These are phyloP conservation scores for Drosophila micromelanica DNA, from an alignment of 1,140 invertebrate species.

Conservation along the genomic window DNA sequence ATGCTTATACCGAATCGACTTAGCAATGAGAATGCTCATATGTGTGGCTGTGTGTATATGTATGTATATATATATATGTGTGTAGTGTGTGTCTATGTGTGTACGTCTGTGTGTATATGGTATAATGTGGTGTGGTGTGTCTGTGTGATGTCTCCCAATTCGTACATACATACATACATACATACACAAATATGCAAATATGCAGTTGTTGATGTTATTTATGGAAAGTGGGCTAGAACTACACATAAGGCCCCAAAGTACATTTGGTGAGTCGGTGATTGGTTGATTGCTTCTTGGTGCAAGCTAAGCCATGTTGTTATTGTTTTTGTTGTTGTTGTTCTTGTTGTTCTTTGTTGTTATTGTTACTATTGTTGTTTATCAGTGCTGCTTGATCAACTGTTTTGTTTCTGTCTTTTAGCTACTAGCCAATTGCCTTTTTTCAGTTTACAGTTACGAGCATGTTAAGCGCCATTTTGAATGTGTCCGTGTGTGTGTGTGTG, in stretches of 20 bases:
- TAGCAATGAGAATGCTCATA: conserved; percentile 80
- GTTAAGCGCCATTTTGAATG: conserved; percentile 2
- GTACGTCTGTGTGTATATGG: not conserved
- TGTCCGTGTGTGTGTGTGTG: not conserved
- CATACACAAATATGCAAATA: conserved; percentile 7
- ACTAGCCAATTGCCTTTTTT: not conserved
- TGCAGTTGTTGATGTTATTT: conserved; percentile 19
- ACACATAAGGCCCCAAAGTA: conserved; percentile 2
- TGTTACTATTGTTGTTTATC: not conserved
- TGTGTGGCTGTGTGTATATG: conserved; percentile 46
- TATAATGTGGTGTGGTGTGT: not conserved
- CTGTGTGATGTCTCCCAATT: conserved; percentile 13
- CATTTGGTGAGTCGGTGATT: conserved; percentile 15
- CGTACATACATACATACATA: conserved; percentile 16
- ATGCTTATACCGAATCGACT: conserved; percentile 66
- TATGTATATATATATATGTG: conserved; percentile 33
- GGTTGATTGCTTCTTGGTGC: conserved; percentile 16
- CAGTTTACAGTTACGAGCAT: not conserved
- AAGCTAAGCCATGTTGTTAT: conserved; percentile 7
- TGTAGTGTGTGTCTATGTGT: not conserved
- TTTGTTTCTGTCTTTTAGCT: not conserved
- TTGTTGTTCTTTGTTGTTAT: conserved; percentile 9
- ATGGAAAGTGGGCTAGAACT: conserved; percentile 9
- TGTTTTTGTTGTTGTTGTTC: conserved; percentile 1
- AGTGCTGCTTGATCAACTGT: conserved; percentile 8